Conservation (phyloP, 2,888 invertebrate species). For the Cetonia aurata region DNA sequence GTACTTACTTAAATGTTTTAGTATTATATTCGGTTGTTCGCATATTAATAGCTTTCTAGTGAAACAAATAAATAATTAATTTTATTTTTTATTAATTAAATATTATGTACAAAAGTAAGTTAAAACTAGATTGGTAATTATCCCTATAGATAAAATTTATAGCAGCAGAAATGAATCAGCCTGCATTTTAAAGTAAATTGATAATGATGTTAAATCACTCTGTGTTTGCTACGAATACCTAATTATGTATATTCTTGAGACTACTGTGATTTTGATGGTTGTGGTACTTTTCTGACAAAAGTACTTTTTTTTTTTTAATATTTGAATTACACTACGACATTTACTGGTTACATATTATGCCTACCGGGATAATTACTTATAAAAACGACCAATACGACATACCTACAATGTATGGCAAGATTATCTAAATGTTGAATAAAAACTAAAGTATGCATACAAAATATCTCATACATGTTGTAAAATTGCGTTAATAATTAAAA, state of each 20-base stretch:
- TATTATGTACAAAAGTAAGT: slow-evolving; percentile 35
- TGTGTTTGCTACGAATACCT: too few relatives aligned
- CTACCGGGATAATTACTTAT: not conserved
- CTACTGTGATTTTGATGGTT: too few relatives aligned
- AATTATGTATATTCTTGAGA: too few relatives aligned
- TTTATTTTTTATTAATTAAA: slow-evolving; percentile 27
- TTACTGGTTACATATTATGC: not conserved
- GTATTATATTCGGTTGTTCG: not conserved
- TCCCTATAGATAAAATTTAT: not conserved
- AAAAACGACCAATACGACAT: not conserved
- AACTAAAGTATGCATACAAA: slow-evolving; percentile 25
- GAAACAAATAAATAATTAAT: slow-evolving; percentile 13
- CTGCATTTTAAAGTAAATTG: not conserved
- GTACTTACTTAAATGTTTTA: too few relatives aligned
- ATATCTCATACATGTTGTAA: too few relatives aligned
- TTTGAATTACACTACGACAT: too few relatives aligned
- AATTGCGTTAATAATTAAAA: too few relatives aligned
- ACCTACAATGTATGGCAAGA: slow-evolving; percentile 39
- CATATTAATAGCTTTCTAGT: not conserved
- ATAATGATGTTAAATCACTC: not conserved
- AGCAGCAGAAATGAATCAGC: not conserved
- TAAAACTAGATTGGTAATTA: slow-evolving; percentile 22
- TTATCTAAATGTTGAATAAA: slow-evolving; percentile 20
- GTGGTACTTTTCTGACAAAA: too few relatives aligned
- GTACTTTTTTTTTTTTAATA: too few relatives aligned